phyloP scores from a whole-genome alignment of 2,113 vertebrate species.

The Paratilapia polleni region DNA sequence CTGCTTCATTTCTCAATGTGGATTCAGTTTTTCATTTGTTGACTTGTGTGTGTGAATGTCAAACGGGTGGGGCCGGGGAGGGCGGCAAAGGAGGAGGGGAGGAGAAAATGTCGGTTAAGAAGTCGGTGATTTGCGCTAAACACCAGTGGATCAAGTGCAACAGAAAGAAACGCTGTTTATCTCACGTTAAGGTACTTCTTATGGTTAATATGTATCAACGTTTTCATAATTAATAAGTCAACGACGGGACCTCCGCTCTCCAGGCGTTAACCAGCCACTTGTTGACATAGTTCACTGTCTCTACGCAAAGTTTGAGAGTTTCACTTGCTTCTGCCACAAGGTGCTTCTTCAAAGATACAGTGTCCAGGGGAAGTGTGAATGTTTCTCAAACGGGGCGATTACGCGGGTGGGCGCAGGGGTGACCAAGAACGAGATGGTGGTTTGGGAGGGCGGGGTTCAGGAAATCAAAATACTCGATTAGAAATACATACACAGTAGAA shows the following conservation, averaged over 20 bases:
- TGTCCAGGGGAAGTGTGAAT: neutral
- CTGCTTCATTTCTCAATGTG: neutral
- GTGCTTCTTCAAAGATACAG: too few relatives aligned
- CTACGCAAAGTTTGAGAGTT: neutral
- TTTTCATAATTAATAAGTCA: neutral
- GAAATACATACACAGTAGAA: too few relatives aligned
- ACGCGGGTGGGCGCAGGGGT: too few relatives aligned
- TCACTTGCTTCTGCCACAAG: neutral
- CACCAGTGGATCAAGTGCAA: too few relatives aligned
- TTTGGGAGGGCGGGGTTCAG: too few relatives aligned
- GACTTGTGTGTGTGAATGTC: constrained; percentile 43
- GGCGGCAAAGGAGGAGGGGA: neutral
- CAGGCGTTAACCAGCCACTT: neutral
- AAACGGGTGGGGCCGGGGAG: constrained; percentile 56
- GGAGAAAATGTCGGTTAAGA: neutral
- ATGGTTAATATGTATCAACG: neutral
- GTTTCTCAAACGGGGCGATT: too few relatives aligned
- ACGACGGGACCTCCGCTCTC: neutral
- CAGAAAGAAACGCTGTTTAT: too few relatives aligned
- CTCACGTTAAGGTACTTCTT: neutral
- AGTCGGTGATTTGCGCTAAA: neutral
- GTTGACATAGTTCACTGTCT: neutral
- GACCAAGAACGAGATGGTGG: too few relatives aligned
- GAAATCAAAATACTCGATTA: too few relatives aligned
- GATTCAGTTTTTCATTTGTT: neutral